These are phyloP conservation scores for Phyllostomus hastatus DNA, from an alignment of 2,113 vertebrate species.

Conservation along the genomic window DNA sequence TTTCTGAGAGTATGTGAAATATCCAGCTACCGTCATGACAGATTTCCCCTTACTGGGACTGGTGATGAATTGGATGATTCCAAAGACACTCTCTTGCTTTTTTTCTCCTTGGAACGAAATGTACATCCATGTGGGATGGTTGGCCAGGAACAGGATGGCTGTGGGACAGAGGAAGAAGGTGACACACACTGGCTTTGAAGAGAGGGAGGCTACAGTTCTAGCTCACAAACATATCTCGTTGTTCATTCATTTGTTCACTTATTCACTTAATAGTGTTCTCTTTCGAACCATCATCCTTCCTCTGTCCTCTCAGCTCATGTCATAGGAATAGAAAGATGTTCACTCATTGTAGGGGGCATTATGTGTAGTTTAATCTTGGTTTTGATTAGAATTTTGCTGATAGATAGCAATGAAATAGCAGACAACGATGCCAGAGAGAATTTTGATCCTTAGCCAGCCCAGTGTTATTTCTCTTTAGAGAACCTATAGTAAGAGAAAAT, in stretches of 20 bases:
- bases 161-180: background rate
- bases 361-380: background rate
- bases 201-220: background rate
- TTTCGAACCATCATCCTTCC: background rate
- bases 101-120: background rate
- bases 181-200: background rate
- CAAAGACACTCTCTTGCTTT: background rate
- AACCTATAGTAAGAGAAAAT: background rate
- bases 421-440: background rate
- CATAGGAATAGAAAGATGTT: background rate
- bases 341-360: background rate
- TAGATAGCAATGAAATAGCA: background rate
- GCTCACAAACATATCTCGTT: background rate
- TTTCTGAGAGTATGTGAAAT: background rate
- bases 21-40: background rate
- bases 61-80: background rate
- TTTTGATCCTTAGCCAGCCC: background rate
- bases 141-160: background rate
- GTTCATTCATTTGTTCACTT: background rate
- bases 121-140: background rate
- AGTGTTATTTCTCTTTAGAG: background rate
- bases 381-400: background rate
- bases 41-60: background rate
- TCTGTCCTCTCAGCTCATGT: background rate
- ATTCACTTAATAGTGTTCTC: background rate